Evolutionary conservation across 64 coral and sea anemone genomes (phyloP), one percentile per base, ranked within the genome.

Genomic region (Dendronephthya gigantea): DNA sequence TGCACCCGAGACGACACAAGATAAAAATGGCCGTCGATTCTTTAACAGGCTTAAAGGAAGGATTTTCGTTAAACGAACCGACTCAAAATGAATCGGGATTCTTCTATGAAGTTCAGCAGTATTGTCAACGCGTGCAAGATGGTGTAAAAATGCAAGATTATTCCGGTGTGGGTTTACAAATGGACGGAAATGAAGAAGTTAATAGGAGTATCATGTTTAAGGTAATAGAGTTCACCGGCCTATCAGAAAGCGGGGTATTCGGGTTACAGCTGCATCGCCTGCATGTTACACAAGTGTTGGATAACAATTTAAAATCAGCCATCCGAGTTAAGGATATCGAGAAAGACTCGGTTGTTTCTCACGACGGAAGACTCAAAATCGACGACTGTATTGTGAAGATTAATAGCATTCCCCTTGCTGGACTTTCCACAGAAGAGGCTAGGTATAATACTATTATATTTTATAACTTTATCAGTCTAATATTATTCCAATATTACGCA

Each of bases 341-440:
- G 31, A 72, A 83, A 10, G 49, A 86, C 39, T 82, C 83, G 23
- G 16, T 16, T 23, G 91, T 84, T 59, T 39, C 39, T 38, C 23
- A 40, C 15, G 91, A 93, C 40, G 87, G 87, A 50, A 83, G 79
- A 70, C 65, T 93, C 0, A 49, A 81, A 90, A 79, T 90, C 23
- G 84, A 84, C 33, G 91, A 93, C 83, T 35, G 39, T 70, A 85
- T 93, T 11, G 55, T 89, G 48, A 83, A 89, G 83, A 89, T 93
- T n/a, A 90, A 93, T 86, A 84, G 83, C 3, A 85, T 37, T 34
- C 15, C 72, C 29, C 29, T 79, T 17, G 8, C 30, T 11, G 72
- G 72, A 13, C 27, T 79, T 39, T 79, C 72, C 36, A 36, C 17
- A 8, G 36, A 34, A 36, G 72, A 79, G 37, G 25, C 17, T 79